These are phyloP conservation scores for Myotis davidii DNA, from an alignment of 2,113 vertebrate species.

Conservation along the genomic window DNA sequence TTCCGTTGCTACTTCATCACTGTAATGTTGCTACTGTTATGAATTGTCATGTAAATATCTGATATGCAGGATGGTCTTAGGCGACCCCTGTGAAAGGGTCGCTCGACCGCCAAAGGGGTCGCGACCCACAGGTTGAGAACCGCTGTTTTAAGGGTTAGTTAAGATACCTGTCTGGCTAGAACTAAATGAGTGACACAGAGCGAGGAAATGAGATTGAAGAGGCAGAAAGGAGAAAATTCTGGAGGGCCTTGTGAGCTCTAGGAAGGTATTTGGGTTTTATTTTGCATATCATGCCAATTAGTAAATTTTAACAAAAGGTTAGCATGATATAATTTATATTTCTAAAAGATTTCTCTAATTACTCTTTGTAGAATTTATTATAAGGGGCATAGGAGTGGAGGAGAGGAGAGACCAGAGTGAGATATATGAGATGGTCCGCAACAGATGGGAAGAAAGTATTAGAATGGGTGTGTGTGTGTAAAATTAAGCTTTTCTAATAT, in stretches of 20 bases:
- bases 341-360: slow-evolving; percentile 45
- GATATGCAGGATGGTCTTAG: too few relatives aligned
- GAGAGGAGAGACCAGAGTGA: neutral
- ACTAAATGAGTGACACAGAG: neutral
- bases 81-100: too few relatives aligned
- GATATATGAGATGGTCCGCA: neutral
- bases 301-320: neutral
- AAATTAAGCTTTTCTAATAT: neutral
- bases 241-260: neutral
- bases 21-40: too few relatives aligned
- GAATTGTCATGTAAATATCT: too few relatives aligned
- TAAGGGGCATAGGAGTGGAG: neutral
- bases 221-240: neutral
- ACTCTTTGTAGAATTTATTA: slow-evolving; percentile 1
- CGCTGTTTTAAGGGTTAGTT: neutral
- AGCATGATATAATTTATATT: neutral
- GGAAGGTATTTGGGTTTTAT: neutral
- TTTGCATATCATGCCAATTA: neutral
- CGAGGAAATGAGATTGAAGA: neutral
- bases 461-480: neutral
- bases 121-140: too few relatives aligned
- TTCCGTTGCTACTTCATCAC: too few relatives aligned
- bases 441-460: neutral
- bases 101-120: too few relatives aligned
- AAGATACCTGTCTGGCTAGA: neutral